Base-by-base conservation (phyloP, 2,113 vertebrate species). In the Calonectris borealis region DNA sequence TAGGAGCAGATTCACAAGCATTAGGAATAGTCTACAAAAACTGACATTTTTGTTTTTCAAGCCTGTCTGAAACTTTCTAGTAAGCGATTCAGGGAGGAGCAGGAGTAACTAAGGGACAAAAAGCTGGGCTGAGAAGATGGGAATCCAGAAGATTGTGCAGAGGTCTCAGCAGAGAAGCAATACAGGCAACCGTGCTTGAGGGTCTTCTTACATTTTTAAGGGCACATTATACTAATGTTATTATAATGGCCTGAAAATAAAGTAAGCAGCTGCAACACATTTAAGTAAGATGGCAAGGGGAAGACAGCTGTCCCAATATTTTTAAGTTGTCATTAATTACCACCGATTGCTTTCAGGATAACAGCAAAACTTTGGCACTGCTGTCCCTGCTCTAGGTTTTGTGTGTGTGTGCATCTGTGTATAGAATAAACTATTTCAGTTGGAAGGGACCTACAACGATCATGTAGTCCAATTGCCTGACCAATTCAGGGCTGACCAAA, bases 331-430 rank as follows among this genome's bases (percentile, higher is more conserved):
- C 12, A 29, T 49, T 81, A 54, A 44, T 64, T 83, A 34, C 12
- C 1, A 1, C 8, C 1, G 0, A 68, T 55, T 58, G 18, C 1
- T 48, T 86, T 69, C 42, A 87, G 38, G 11, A 34, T 52, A 70
- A 42, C 24, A 70, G 13, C 16, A 68, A 21, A 55, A 78, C 4
- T 55, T 70, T 54, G 26, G 11, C 36, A 82, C 16, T 75, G 22
- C 42, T 75, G 9, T 22, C 36, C 16, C 20, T 75, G n/a, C 31
- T 58, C 38, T 32, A 54, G 9, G 9, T 51, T 40, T 27, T 17
- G 1, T 9, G 7, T 16, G 2, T 57, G 22, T 42, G 12, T 26
- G 16, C 7, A 10, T 29, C 7, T 69, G 24, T 44, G 9, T 7
- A 20, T 11, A 34, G 42, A n/a, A 27, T 4, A 60, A 25, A n/a